A percentile compares a stretch with the other conserved stretches of the same genome.
Evolutionary conservation across 2,888 invertebrate genomes (phyloP).

Genomic region (Rhabditoides inermis): DNA sequence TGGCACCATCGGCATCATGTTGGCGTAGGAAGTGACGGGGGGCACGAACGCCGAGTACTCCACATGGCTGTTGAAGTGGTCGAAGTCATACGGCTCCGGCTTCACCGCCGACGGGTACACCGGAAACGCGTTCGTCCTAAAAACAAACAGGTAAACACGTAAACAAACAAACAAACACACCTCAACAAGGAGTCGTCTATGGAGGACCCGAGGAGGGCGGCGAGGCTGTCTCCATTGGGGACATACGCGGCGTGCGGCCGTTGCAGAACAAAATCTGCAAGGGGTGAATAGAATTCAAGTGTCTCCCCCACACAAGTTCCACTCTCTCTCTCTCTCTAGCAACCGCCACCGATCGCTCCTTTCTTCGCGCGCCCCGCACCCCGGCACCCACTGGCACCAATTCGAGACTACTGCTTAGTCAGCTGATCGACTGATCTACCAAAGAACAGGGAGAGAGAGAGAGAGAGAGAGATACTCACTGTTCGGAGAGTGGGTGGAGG

Average conservation of each 20-base stretch:
- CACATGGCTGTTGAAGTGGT: constrained; percentile 9
- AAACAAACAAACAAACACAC: too few relatives aligned
- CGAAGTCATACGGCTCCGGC: constrained; percentile 22
- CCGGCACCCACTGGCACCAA: too few relatives aligned
- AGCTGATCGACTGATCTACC: too few relatives aligned
- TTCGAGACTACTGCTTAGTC: too few relatives aligned
- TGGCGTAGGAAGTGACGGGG: constrained; percentile 18
- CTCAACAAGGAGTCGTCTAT: constrained; percentile 26
- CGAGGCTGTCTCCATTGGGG: constrained; percentile 28
- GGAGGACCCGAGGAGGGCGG: constrained; percentile 29
- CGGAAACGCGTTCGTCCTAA: constrained; percentile 12
- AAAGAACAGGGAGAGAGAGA: too few relatives aligned
- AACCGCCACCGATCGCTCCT: too few relatives aligned
- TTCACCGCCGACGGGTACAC: constrained; percentile 16
- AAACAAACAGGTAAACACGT: too few relatives aligned
- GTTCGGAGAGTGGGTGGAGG: constrained; percentile 2
- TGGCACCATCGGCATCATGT: constrained; percentile 23
- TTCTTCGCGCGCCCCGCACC: too few relatives aligned
- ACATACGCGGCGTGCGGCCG: too few relatives aligned
- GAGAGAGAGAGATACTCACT: neutral
- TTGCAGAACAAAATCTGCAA: constrained; percentile 18
- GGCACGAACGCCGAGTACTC: constrained; percentile 24
- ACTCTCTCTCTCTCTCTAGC: too few relatives aligned
- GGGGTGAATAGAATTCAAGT: too few relatives aligned
- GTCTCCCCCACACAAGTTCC: too few relatives aligned